A percentile compares a stretch with the other conserved stretches of the same genome.
These are phyloP conservation scores for Uropsilus gracilis DNA, from an alignment of 2,113 vertebrate genomes.

Conservation along the genomic window DNA sequence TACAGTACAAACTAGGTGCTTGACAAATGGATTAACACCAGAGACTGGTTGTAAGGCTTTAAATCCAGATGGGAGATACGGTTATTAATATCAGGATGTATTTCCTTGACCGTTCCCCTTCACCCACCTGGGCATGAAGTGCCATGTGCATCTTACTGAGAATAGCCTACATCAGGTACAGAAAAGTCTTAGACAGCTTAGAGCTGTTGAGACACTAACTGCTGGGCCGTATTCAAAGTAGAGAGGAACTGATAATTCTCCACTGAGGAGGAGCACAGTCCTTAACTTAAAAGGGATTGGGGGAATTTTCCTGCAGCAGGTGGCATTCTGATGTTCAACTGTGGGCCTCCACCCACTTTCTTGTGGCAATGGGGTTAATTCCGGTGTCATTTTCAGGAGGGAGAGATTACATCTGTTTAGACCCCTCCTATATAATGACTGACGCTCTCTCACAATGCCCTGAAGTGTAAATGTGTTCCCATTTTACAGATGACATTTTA, in stretches of 20 bases:
- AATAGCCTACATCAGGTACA: neutral
- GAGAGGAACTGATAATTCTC: neutral
- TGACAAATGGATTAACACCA: neutral
- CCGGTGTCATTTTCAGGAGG: neutral
- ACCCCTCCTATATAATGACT: neutral
- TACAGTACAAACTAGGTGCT: neutral
- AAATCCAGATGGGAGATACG: neutral
- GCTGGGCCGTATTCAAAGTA: conserved; percentile 2
- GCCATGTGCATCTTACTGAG: neutral
- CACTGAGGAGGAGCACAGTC: neutral
- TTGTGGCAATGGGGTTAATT: neutral
- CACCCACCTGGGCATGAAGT: accelerated
- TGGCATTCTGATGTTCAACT: neutral
- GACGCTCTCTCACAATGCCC: neutral
- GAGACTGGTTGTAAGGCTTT: neutral
- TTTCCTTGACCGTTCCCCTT: neutral
- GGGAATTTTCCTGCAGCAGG: neutral
- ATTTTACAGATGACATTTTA: neutral
- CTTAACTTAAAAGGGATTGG: neutral
- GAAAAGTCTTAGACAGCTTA: neutral
- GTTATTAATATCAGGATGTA: neutral
- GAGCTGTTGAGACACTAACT: neutral
- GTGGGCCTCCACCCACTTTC: neutral
- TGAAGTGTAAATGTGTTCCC: neutral
- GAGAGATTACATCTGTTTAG: neutral